phyloP scores from a whole-genome alignment of 2,113 vertebrate genomes.

The Fukomys damarensis region DNA sequence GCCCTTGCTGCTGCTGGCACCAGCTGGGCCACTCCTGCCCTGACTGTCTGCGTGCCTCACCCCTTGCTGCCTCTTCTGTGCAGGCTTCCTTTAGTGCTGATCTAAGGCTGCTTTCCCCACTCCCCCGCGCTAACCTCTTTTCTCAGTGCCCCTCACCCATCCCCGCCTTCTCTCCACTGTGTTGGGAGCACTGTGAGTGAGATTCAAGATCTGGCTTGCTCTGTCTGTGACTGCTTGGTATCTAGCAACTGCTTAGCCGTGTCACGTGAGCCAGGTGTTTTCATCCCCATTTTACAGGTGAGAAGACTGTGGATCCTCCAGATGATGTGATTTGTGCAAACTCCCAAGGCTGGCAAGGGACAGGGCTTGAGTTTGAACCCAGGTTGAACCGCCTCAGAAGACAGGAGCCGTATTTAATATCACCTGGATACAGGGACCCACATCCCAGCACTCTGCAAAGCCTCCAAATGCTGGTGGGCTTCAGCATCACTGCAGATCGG shows the following conservation, averaged over 20 bases:
- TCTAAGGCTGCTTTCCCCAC: background rate
- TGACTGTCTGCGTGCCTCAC: background rate
- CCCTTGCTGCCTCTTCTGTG: background rate
- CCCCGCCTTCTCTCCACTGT: background rate
- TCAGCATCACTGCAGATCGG: background rate
- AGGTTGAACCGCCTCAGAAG: background rate
- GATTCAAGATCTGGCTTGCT: background rate
- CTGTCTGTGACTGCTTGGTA: no score
- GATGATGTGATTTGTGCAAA: no score
- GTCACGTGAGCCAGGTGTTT: background rate
- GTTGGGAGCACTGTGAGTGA: background rate
- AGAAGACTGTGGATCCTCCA: background rate
- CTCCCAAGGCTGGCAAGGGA: background rate
- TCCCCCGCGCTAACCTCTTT: background rate
- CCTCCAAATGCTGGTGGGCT: rapidly evolving
- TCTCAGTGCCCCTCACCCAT: background rate
- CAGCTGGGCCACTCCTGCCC: background rate
- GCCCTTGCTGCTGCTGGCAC: rapidly evolving
- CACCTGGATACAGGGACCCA: background rate
- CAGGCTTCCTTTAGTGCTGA: background rate
- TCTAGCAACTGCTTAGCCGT: rapidly evolving
- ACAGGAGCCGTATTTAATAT: background rate
- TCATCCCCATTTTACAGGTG: background rate
- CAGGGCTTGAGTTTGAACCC: background rate
- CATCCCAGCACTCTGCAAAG: background rate